These are phyloP conservation scores for Channa argus DNA, from an alignment of 2,113 vertebrate genomes.

Conservation along the genomic window DNA sequence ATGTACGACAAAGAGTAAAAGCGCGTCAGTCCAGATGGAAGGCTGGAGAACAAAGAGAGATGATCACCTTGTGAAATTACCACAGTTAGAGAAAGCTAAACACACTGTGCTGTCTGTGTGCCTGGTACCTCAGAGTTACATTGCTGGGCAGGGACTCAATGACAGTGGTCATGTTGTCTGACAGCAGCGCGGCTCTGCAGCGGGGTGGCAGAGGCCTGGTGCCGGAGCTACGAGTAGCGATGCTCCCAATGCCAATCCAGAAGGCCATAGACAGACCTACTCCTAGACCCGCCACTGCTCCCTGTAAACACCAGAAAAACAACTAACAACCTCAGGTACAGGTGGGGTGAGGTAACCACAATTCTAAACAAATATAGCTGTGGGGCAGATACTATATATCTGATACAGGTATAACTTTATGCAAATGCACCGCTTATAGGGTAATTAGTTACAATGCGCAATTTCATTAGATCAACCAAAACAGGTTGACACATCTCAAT, in stretches of 20 bases:
- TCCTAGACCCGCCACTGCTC: conserved; percentile 86
- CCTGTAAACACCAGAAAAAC: conserved; percentile 74
- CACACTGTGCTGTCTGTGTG: not conserved
- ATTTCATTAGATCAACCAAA: too few relatives aligned
- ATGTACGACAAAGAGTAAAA: conserved; percentile 93
- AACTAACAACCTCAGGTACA: too few relatives aligned
- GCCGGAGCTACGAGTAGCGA: conserved; percentile 62
- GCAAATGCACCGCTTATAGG: too few relatives aligned
- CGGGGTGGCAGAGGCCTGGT: not conserved
- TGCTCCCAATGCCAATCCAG: conserved; percentile 91
- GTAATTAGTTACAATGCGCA: too few relatives aligned
- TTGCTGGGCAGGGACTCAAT: conserved; percentile 69
- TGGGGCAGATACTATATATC: too few relatives aligned
- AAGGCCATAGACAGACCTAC: conserved; percentile 89
- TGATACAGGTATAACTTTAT: too few relatives aligned
- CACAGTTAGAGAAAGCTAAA: not conserved
- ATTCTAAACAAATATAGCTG: too few relatives aligned
- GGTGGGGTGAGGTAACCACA: too few relatives aligned
- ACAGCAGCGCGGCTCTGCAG: conserved; percentile 20
- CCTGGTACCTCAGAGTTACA: conserved; percentile 75
- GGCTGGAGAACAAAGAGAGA: conserved; percentile 53
- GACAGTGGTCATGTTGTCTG: conserved; percentile 68
- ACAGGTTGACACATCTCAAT: too few relatives aligned
- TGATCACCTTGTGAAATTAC: not conserved
- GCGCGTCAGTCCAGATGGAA: conserved; percentile 82